phyloP scores from a whole-genome alignment of 1,140 invertebrate species.

The Battus philenor region DNA sequence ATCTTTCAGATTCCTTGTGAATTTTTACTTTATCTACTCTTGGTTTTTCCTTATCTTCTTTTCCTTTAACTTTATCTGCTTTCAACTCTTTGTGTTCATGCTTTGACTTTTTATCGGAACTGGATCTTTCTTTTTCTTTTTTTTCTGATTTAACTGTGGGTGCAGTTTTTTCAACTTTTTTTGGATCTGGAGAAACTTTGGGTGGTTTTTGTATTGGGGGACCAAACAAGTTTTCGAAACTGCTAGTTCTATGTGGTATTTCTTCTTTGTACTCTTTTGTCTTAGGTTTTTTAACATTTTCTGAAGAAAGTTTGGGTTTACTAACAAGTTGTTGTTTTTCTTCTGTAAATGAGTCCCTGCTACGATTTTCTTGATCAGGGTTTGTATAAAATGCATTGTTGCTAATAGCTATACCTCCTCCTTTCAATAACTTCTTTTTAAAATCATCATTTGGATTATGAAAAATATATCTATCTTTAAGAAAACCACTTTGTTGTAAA shows the following conservation, averaged over 20 bases:
- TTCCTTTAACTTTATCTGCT: constrained; percentile 71
- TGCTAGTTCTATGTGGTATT: constrained; percentile 78
- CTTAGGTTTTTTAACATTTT: constrained; percentile 82
- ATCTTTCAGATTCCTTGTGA: constrained; percentile 78
- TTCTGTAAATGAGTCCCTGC: constrained; percentile 71
- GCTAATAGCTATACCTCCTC: constrained; percentile 81
- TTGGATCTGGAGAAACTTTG: constrained; percentile 80
- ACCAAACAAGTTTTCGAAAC: constrained; percentile 88
- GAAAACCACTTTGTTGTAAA: constrained; percentile 84
- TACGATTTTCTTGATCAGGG: constrained; percentile 69
- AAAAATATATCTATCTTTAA: constrained; percentile 86
- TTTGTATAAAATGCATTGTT: constrained; percentile 66
- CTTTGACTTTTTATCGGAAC: constrained; percentile 79
- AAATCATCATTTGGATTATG: constrained; percentile 93
- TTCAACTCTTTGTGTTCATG: constrained; percentile 75
- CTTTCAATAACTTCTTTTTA: constrained; percentile 89
- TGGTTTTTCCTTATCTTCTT: constrained; percentile 79
- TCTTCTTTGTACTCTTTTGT: constrained; percentile 80
- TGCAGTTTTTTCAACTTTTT: constrained; percentile 78
- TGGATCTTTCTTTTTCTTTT: constrained; percentile 77
- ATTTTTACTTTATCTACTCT: constrained; percentile 81
- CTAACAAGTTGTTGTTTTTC: constrained; percentile 77
- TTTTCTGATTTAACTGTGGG: constrained; percentile 76
- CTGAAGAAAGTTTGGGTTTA: constrained; percentile 81
- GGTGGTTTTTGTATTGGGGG: constrained; percentile 84